Conservation (phyloP, 1,140 invertebrate species). For the Campoletis sonorensis region DNA sequence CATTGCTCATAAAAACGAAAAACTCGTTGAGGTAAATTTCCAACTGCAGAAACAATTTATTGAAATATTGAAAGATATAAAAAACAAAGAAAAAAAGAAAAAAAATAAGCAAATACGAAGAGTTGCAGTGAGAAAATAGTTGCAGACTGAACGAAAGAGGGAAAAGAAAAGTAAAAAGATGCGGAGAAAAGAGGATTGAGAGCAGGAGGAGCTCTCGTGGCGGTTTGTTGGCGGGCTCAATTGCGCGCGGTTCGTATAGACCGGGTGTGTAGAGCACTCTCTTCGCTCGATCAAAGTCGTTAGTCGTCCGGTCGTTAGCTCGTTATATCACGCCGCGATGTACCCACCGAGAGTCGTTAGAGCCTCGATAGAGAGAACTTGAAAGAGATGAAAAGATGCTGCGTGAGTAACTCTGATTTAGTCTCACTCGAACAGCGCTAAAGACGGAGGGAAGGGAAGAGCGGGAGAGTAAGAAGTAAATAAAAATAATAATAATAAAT, state of each 20-base stretch:
- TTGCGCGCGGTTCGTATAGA: neutral
- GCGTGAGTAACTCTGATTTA: slow-evolving; percentile 29
- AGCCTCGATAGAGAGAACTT: slow-evolving; percentile 40
- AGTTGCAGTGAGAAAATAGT: too few species aligned
- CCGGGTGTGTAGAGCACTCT: slow-evolving; percentile 30
- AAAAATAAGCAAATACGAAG: too few species aligned
- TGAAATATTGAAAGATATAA: too few species aligned
- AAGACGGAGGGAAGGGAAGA: slow-evolving; percentile 1
- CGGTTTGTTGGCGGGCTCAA: neutral
- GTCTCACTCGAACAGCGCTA: slow-evolving; percentile 7
- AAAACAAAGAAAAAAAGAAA: too few species aligned
- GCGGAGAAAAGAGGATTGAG: neutral
- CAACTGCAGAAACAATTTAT: too few species aligned
- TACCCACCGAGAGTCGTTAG: slow-evolving; percentile 41
- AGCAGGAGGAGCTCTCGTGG: neutral
- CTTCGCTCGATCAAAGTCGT: slow-evolving; percentile 43
- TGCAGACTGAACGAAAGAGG: too few species aligned
- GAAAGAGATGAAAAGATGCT: slow-evolving; percentile 19
- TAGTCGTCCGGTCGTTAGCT: slow-evolving; percentile 48
- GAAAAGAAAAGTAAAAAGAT: too few species aligned
- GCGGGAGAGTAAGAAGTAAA: neutral
- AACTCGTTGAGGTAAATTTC: too few species aligned
- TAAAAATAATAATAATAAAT: neutral
- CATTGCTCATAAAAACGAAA: too few species aligned
- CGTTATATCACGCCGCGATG: slow-evolving; percentile 47